phyloP scores from a whole-genome alignment of 92 coral and sea anemone genomes.

The Epizoanthus fatuus region DNA sequence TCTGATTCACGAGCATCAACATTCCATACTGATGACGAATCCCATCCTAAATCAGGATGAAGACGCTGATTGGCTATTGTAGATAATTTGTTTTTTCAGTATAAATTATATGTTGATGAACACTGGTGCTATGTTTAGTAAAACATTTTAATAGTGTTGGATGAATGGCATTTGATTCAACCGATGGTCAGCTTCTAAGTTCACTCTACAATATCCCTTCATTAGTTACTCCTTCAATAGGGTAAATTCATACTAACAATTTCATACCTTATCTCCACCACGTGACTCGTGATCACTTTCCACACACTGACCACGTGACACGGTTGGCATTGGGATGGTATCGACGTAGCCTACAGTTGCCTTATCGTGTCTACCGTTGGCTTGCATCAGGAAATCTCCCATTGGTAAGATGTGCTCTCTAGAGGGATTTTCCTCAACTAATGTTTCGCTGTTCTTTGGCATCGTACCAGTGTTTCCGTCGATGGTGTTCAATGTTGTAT shows the following conservation, averaged over 20 bases:
- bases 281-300: neutral
- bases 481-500: neutral
- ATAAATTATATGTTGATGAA: no score
- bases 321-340: neutral
- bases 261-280: neutral
- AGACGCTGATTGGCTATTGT: no score
- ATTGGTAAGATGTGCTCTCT: no score
- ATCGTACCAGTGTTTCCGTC: neutral
- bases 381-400: neutral
- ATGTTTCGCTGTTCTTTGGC: neutral
- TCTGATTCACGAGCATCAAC: no score
- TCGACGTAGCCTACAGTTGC: neutral
- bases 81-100: no score
- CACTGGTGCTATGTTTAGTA: no score
- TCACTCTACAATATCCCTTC: no score
- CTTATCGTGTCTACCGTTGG: neutral
- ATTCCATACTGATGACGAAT: no score
- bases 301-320: slow-evolving; percentile 15
- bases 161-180: no score
- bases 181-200: neutral
- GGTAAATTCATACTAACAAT: neutral
- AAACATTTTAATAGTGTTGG: no score
- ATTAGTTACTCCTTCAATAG: neutral
- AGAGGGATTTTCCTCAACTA: no score
- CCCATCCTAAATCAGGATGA: no score